These are phyloP conservation scores for Selene dorsalis DNA, from an alignment of 2,797 vertebrate species.

Conservation along the genomic window DNA sequence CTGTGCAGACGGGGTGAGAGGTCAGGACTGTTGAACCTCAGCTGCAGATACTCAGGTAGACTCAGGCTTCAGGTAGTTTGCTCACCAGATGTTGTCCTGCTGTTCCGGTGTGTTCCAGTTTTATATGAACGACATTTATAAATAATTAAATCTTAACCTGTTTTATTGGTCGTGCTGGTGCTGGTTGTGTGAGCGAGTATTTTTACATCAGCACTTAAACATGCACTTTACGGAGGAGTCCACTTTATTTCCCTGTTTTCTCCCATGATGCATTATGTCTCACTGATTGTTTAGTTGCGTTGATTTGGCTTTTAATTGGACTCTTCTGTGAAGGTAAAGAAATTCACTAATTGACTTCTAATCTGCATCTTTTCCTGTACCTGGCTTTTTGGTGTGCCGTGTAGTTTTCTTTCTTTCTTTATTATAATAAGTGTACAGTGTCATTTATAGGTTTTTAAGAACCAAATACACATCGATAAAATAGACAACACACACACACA, in stretches of 20 bases:
- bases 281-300: slow-evolving; percentile 19
- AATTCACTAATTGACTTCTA: slow-evolving; percentile 37
- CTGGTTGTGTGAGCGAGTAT: not conserved
- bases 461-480: not conserved
- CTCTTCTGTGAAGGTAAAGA: not conserved
- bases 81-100: slow-evolving; percentile 23
- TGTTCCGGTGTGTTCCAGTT: not conserved
- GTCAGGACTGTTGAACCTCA: not conserved
- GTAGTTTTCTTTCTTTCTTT: not conserved
- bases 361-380: slow-evolving; percentile 32
- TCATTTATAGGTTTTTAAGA: not conserved
- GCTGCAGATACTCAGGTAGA: not conserved
- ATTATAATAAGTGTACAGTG: not conserved
- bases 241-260: not conserved
- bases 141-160: not conserved
- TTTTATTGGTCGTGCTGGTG: not conserved
- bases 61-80: not conserved
- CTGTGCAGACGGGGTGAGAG: not conserved
- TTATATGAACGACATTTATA: not conserved
- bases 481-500: not conserved
- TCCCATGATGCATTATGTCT: not conserved
- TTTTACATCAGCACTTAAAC: not conserved
- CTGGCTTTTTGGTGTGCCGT: not conserved
- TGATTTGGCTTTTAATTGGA: slow-evolving; percentile 40
- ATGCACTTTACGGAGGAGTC: not conserved